These are phyloP conservation scores for Gastrophryne carolinensis DNA, from an alignment of 2,797 vertebrate genomes.

Conservation along the genomic window DNA sequence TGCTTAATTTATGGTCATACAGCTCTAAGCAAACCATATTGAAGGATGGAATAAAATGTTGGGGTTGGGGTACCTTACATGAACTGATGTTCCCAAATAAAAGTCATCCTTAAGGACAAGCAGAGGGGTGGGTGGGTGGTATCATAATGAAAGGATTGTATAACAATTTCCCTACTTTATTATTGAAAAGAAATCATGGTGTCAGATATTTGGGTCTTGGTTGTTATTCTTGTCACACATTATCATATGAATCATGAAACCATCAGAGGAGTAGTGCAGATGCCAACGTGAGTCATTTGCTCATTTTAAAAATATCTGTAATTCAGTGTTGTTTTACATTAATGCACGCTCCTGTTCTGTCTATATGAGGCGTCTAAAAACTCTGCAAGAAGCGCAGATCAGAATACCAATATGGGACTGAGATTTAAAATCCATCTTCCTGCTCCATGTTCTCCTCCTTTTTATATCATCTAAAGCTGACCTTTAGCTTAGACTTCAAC, in stretches of 20 bases:
- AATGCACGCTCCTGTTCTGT: too few species aligned
- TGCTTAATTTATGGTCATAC: too few species aligned
- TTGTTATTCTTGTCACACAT: not conserved
- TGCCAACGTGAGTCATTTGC: not conserved
- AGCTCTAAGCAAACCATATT: too few species aligned
- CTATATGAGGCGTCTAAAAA: too few species aligned
- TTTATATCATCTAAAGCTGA: too few species aligned
- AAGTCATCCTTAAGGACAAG: slow-evolving; percentile 2
- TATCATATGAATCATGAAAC: not conserved
- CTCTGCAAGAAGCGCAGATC: too few species aligned
- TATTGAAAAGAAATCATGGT: not conserved
- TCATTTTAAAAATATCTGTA: not conserved
- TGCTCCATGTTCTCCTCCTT: too few species aligned
- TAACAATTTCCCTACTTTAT: slow-evolving; percentile 1
- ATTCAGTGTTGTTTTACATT: too few species aligned
- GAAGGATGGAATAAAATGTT: too few species aligned
- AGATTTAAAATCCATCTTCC: too few species aligned
- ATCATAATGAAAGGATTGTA: not conserved
- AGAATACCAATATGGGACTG: too few species aligned
- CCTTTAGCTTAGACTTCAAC: too few species aligned
- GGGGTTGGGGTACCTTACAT: not conserved
- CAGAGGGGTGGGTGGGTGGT: not conserved
- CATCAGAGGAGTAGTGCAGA: not conserved
- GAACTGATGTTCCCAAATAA: not conserved
- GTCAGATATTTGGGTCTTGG: not conserved